A percentile compares a stretch with the other conserved stretches of the same genome.
These are phyloP conservation scores for Atherix ibis DNA, from an alignment of 2,888 invertebrate genomes.

Conservation along the genomic window DNA sequence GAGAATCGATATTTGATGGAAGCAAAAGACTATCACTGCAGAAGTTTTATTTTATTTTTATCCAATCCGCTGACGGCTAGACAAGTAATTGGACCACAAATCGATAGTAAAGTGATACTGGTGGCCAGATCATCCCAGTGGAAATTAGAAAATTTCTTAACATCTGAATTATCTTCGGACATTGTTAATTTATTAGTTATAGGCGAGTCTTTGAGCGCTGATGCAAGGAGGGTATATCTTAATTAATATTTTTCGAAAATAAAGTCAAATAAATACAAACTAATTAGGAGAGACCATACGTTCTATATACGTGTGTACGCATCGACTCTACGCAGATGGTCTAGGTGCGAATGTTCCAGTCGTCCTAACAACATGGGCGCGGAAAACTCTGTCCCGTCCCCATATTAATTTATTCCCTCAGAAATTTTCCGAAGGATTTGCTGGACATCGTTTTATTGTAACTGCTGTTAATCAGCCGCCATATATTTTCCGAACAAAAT, in stretches of 20 bases:
- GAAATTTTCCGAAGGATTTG: conserved; percentile 52
- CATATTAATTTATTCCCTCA: conserved; percentile 48
- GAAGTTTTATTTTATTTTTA: conserved; percentile 51
- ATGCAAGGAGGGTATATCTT: conserved; percentile 31
- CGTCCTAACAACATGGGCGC: conserved; percentile 56
- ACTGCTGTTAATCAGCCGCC: conserved; percentile 58
- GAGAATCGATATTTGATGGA: conserved; percentile 26
- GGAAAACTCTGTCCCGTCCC: conserved; percentile 43
- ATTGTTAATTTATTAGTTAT: conserved; percentile 56
- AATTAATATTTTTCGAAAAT: too few relatives aligned
- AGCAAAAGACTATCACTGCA: conserved; percentile 35
- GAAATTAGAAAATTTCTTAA: conserved; percentile 55
- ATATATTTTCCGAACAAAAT: conserved; percentile 41
- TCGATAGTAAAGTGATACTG: conserved; percentile 45
- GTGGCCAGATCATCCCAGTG: conserved; percentile 57
- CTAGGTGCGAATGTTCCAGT: conserved; percentile 50
- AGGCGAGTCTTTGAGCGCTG: conserved; percentile 45
- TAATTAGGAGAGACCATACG: conserved; percentile 48
- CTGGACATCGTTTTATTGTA: conserved; percentile 57
- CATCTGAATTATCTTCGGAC: conserved; percentile 42
- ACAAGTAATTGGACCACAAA: conserved; percentile 43
- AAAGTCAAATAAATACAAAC: too few relatives aligned
- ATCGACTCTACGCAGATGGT: conserved; percentile 55
- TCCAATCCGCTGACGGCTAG: conserved; percentile 43
- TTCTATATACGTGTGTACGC: conserved; percentile 64